These are phyloP conservation scores for Forbesichthys agassizii DNA, from an alignment of 2,113 vertebrate species.

Conservation along the genomic window DNA sequence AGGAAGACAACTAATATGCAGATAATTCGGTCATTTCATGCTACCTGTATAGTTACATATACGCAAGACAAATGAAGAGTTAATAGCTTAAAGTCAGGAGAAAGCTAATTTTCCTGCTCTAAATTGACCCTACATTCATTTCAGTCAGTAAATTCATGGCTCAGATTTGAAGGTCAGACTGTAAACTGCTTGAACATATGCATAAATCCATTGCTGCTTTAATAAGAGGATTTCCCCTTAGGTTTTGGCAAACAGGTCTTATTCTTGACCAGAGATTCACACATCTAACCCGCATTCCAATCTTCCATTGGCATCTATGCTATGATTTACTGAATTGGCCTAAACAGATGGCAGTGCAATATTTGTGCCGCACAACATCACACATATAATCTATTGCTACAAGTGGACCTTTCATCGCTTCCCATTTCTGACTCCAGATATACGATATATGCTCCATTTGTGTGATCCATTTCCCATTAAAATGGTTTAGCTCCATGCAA, in stretches of 20 bases:
- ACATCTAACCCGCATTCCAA: constrained; percentile 69
- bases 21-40: constrained; percentile 62
- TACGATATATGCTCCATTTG: constrained; percentile 57
- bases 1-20: constrained; percentile 69
- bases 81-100: constrained; percentile 63
- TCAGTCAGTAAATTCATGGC: constrained; percentile 75
- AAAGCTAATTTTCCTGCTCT: constrained; percentile 59
- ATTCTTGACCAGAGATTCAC: constrained; percentile 64
- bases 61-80: constrained; percentile 70
- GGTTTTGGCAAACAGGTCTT: constrained; percentile 72
- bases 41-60: constrained; percentile 68
- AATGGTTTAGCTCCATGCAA: constrained; percentile 50
- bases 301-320: constrained; percentile 75
- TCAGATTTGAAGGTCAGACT: constrained; percentile 76
- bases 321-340: constrained; percentile 70
- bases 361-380: constrained; percentile 72
- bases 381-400: constrained; percentile 74
- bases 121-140: constrained; percentile 74
- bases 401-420: constrained; percentile 72
- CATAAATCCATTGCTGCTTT: constrained; percentile 72
- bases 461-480: constrained; percentile 48
- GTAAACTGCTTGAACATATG: constrained; percentile 73
- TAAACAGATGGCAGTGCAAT: constrained; percentile 74
- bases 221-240: constrained; percentile 25
- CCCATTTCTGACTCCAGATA: constrained; percentile 54